These are phyloP conservation scores for Spilogale gracilis DNA, from an alignment of 2,113 vertebrate species.

Conservation along the genomic window DNA sequence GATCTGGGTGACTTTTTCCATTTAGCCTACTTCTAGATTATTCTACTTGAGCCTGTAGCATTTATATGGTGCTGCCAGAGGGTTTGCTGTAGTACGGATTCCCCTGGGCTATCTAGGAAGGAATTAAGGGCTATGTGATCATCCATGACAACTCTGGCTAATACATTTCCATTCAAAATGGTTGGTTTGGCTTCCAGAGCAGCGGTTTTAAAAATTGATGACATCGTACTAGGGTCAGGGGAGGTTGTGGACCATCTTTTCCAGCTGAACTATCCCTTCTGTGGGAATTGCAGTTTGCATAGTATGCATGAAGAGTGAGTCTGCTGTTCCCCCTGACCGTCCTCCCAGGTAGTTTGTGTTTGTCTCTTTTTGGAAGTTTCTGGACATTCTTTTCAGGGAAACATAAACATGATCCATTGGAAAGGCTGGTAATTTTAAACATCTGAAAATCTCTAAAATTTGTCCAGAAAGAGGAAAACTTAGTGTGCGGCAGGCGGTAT, in stretches of 20 bases:
- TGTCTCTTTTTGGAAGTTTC: conserved; percentile 41
- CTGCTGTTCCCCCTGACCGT: neutral
- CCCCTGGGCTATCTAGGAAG: neutral
- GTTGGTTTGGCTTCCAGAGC: conserved; percentile 16
- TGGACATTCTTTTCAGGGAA: conserved; percentile 52
- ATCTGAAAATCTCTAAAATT: conserved; percentile 27
- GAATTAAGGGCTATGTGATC: neutral
- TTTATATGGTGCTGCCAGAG: neutral
- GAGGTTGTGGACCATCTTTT: neutral
- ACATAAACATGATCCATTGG: neutral
- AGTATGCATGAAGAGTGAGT: accelerated
- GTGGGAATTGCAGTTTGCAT: neutral
- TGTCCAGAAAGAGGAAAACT: neutral
- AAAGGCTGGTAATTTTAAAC: neutral
- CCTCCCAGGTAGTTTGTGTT: neutral
- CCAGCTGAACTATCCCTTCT: neutral
- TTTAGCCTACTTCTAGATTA: neutral
- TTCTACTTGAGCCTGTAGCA: neutral
- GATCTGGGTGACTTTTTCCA: neutral
- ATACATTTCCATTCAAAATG: neutral
- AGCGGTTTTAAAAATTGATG: neutral
- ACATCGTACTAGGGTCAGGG: neutral
- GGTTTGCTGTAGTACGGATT: neutral
- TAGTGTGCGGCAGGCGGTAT: neutral
- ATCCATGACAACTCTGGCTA: neutral